Evolutionary conservation across 2,888 invertebrate genomes (phyloP), one percentile per base, ranked within the genome.

Genomic region (Eubasilissa splendida): DNA sequence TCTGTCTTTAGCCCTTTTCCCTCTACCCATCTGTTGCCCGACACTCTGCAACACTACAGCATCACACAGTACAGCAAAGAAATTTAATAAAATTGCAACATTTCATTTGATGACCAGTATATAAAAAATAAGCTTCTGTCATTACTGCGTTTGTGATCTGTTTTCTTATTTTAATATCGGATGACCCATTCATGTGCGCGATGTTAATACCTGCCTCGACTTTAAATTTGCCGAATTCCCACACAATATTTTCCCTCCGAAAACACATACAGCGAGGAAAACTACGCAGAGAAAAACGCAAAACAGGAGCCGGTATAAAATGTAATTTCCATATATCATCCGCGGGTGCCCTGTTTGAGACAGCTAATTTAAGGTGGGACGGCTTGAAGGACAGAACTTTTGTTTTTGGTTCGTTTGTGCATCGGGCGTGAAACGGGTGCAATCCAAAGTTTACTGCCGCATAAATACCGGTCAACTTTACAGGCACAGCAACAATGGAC

Each of bases 321-420:
- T 79, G 82, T 82, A 79, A 82, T 82, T 82, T 82, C 82, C 79
- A 82, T 82, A 82, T 82, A 82, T 82, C 82, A 82, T 82, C 71
- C 50, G 56, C 52, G 71, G 75, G 52, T 68, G 42, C 70, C 73
- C 81, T 82, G 82, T 65, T 65, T 71, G 76, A 76, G 82, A 82
- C 82, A 79, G 76, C 68, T 79, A 79, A 82, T 82, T 82, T 82
- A 82, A 82, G 82, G 82, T 71, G 79, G 53, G 22, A 52, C 14
- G 33, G 77, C 58, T 56, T 78, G 77, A 78, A 78, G 71, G 77
- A 78, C 77, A 59, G n/a, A 11, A 60, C 33, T 78, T 77, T 78
- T 78, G 77, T 78, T 78, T 77, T 78, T 56, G 59, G 12, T 59
- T 71, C 60, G 52, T 52, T 70, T 52, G 71, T 71, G 77, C 77